Evolutionary conservation across 2,113 vertebrate genomes (phyloP).

Genomic region (Pristiophorus japonicus): DNA sequence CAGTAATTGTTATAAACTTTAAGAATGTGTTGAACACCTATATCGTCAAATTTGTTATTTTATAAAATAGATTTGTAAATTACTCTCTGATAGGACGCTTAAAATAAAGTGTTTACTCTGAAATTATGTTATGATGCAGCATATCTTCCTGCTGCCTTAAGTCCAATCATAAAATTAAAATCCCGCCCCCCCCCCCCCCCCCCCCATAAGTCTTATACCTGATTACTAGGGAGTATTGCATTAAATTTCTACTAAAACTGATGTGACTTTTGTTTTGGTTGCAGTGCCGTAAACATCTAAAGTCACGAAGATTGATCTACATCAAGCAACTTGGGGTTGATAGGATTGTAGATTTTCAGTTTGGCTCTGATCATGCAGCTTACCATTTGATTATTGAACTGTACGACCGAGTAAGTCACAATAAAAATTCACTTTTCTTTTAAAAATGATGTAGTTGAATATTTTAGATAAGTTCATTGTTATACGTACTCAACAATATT

Average conservation of each 20-base stretch:
- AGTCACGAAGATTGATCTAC: constrained; percentile 70
- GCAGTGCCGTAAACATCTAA: constrained; percentile 91
- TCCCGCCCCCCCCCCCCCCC: background rate
- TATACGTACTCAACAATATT: background rate
- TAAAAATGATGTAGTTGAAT: background rate
- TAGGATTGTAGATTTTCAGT: constrained; percentile 91
- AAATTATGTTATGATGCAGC: background rate
- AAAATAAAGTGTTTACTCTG: background rate
- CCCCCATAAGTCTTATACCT: background rate
- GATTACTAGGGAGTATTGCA: background rate
- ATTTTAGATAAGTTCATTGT: background rate
- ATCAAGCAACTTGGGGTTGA: constrained; percentile 83
- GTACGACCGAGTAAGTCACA: constrained; percentile 83
- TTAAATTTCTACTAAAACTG: background rate
- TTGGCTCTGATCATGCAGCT: constrained; percentile 87
- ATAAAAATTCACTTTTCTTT: background rate
- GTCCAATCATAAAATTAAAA: background rate
- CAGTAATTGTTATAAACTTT: background rate
- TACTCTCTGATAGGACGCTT: no score
- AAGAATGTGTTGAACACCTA: background rate
- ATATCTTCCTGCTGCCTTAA: background rate
- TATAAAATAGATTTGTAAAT: background rate
- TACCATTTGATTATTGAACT: constrained; percentile 91
- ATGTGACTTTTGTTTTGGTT: background rate
- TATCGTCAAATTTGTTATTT: background rate